A percentile compares a stretch with the other conserved stretches of the same genome.
Conservation (phyloP, 2,113 vertebrate species). For the Platycercus adscitus region DNA sequence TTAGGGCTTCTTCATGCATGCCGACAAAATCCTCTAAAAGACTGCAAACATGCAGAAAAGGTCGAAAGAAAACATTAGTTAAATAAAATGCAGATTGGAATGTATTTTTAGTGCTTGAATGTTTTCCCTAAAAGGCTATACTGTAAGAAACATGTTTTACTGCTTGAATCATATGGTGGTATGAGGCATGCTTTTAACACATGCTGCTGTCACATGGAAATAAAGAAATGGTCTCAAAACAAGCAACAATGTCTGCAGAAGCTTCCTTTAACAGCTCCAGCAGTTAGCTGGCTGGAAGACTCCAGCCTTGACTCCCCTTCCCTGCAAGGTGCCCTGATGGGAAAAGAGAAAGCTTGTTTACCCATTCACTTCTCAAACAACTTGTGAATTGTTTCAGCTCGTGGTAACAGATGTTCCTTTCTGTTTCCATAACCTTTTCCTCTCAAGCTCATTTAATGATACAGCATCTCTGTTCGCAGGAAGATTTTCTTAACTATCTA, state of each 20-base stretch:
- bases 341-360: neutral
- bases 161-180: conserved; percentile 47
- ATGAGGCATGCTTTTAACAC: conserved; percentile 46
- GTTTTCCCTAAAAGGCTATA: conserved; percentile 49
- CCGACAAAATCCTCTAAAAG: neutral
- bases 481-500: neutral
- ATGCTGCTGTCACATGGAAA: conserved; percentile 5
- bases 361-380: neutral
- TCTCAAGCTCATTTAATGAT: neutral
- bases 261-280: neutral
- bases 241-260: neutral
- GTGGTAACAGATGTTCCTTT: neutral
- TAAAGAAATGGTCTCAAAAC: conserved; percentile 31
- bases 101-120: conserved; percentile 27
- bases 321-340: neutral
- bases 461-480: neutral
- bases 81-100: conserved; percentile 23
- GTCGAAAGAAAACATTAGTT: conserved; percentile 19
- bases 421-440: neutral
- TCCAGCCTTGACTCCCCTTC: neutral
- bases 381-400: neutral
- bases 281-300: neutral
- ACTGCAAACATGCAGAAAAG: conserved; percentile 8
- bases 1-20: neutral
- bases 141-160: conserved; percentile 45